Percentiles rank a stretch among this genome's conserved stretches.
These are phyloP conservation scores for Hetaerina americana DNA, from an alignment of 1,140 invertebrate genomes.

Conservation along the genomic window DNA sequence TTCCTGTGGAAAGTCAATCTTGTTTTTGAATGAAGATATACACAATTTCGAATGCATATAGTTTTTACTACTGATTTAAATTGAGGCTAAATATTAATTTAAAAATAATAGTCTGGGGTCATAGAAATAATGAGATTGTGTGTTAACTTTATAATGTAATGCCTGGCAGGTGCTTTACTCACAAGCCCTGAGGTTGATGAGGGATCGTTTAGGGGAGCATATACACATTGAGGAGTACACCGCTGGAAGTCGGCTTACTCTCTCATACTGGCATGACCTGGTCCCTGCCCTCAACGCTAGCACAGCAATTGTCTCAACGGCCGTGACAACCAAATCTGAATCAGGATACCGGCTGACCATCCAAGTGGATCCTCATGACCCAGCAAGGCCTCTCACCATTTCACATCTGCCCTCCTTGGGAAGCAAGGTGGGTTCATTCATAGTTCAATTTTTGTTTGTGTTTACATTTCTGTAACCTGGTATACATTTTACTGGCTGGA, in stretches of 20 bases:
- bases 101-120: no score
- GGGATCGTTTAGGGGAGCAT: constrained; percentile 78
- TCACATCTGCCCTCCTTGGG: constrained; percentile 76
- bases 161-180: constrained; percentile 75
- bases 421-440: constrained; percentile 44
- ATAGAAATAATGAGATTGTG: no score
- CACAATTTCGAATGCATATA: no score
- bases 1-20: no score
- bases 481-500: no score
- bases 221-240: constrained; percentile 87
- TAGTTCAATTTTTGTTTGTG: no score
- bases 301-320: no score
- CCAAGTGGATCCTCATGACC: constrained; percentile 73
- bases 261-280: constrained; percentile 70
- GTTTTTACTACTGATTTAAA: no score
- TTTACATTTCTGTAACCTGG: no score
- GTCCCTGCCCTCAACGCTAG: not conserved
- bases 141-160: no score
- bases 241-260: constrained; percentile 71
- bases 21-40: no score
- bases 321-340: constrained; percentile 49
- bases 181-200: constrained; percentile 76
- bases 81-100: no score
- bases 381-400: constrained; percentile 67
- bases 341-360: constrained; percentile 76